Percentiles rank a stretch among this genome's conserved stretches.
phyloP scores from a whole-genome alignment of 2,113 vertebrate species.

The Syngnathus floridae region DNA sequence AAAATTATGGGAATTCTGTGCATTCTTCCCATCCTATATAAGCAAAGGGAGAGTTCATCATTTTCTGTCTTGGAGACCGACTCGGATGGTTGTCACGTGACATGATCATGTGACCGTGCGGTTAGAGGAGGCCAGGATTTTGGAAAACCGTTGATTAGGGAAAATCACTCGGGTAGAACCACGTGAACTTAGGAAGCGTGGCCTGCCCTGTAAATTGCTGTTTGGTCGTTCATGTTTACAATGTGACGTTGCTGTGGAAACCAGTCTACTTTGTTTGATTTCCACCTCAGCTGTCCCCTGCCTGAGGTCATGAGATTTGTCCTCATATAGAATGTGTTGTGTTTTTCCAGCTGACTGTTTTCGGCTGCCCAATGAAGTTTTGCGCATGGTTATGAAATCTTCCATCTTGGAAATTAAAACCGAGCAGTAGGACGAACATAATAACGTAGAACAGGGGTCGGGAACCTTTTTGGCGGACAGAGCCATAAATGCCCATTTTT shows the following conservation, averaged over 20 bases:
- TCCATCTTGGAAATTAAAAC: not conserved
- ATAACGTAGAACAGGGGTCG: not conserved
- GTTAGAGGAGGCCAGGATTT: not conserved
- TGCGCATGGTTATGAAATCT: slow-evolving; percentile 12
- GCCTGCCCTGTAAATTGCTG: slow-evolving; percentile 33
- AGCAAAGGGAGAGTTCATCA: slow-evolving; percentile 16
- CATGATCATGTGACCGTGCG: not conserved
- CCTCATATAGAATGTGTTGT: slow-evolving; percentile 42
- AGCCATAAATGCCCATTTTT: no score
- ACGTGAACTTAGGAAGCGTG: slow-evolving; percentile 3
- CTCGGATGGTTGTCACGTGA: not conserved
- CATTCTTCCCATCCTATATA: slow-evolving; percentile 47
- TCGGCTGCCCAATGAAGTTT: slow-evolving; percentile 7
- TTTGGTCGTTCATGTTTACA: slow-evolving; percentile 46
- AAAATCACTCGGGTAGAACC: not conserved
- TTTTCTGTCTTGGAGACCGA: slow-evolving; percentile 3
- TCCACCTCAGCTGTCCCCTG: slow-evolving; percentile 41
- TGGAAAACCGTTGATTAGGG: not conserved
- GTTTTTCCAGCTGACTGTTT: slow-evolving; percentile 41
- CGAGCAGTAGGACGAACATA: slow-evolving; percentile 1
- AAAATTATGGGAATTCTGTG: slow-evolving; percentile 60
- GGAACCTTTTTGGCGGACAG: no score
- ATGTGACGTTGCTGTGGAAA: slow-evolving; percentile 52
- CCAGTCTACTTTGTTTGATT: slow-evolving; percentile 56
- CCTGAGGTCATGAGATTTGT: slow-evolving; percentile 38